A percentile compares a stretch with the other conserved stretches of the same genome.
phyloP scores from a whole-genome alignment of 2,797 vertebrate species.

The Moxostoma hubbsi region DNA sequence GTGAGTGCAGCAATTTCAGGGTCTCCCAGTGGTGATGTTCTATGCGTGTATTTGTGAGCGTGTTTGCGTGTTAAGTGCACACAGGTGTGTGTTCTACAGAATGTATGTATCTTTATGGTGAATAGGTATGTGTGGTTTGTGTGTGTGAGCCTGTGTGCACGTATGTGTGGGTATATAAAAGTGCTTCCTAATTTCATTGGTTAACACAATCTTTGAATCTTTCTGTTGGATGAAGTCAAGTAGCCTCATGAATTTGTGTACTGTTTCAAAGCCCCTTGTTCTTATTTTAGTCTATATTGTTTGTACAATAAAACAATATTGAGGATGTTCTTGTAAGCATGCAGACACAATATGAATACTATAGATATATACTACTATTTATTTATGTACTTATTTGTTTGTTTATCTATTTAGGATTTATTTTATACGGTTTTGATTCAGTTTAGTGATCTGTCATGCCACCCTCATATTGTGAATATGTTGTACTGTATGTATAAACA shows the following conservation, averaged over 20 bases:
- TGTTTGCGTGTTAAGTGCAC: slow-evolving; percentile 2
- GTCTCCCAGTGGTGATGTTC: slow-evolving; percentile 67
- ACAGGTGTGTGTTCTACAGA: slow-evolving; percentile 29
- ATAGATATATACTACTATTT: slow-evolving; percentile 70
- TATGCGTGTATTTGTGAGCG: slow-evolving; percentile 29
- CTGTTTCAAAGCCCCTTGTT: slow-evolving; percentile 59
- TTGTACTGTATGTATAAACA: slow-evolving; percentile 74
- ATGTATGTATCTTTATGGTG: slow-evolving; percentile 52
- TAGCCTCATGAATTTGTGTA: slow-evolving; percentile 74
- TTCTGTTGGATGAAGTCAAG: slow-evolving; percentile 68
- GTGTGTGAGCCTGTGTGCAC: slow-evolving; percentile 32
- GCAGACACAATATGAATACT: slow-evolving; percentile 75
- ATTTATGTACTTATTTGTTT: slow-evolving; percentile 69
- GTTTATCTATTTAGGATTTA: slow-evolving; percentile 58
- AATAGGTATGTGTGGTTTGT: slow-evolving; percentile 35
- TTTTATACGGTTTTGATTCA: slow-evolving; percentile 73
- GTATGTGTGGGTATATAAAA: slow-evolving; percentile 66
- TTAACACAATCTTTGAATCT: slow-evolving; percentile 71
- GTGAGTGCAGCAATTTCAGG: slow-evolving; percentile 74
- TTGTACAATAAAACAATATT: slow-evolving; percentile 73
- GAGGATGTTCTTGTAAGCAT: slow-evolving; percentile 69
- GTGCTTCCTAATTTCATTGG: slow-evolving; percentile 81
- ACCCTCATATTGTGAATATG: slow-evolving; percentile 72
- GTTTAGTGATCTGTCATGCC: slow-evolving; percentile 76
- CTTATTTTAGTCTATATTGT: slow-evolving; percentile 69